Conservation (phyloP, 2,888 invertebrate species). For the Cepaea hortensis region DNA sequence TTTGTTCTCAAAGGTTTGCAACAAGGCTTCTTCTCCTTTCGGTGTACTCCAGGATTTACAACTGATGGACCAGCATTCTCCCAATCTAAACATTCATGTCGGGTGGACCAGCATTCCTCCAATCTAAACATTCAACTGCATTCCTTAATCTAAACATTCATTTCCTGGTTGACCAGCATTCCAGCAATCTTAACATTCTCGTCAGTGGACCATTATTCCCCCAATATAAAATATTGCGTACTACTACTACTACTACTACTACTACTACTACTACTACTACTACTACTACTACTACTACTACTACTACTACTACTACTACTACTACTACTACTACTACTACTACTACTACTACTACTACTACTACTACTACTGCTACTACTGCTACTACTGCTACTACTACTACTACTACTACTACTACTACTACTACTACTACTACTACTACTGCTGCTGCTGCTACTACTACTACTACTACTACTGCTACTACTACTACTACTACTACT, state of each 20-base stretch:
- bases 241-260: constrained; percentile 7
- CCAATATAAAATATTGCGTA: too few relatives aligned
- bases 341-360: constrained; percentile 31
- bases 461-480: constrained; percentile 8
- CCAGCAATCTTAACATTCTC: too few relatives aligned
- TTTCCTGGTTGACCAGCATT: too few relatives aligned
- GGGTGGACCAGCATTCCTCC: too few relatives aligned
- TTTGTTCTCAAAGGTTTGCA: too few relatives aligned
- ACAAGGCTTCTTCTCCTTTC: too few relatives aligned
- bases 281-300: constrained; percentile 30
- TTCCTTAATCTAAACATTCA: too few relatives aligned
- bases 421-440: constrained; percentile 30
- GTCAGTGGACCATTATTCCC: too few relatives aligned
- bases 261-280: constrained; percentile 33
- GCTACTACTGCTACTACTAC: constrained; percentile 29
- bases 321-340: constrained; percentile 33
- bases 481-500: constrained; percentile 34
- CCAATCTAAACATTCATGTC: too few relatives aligned
- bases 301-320: constrained; percentile 19
- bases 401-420: constrained; percentile 34
- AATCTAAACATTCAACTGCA: too few relatives aligned
- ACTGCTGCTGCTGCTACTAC: constrained; percentile 16
- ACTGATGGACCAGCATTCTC: too few relatives aligned
- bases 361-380: constrained; percentile 22
- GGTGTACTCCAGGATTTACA: too few relatives aligned